Conservation (phyloP, 30 jellyfish, hydroid and myxozoan species). For the Sanderia malayensis region DNA sequence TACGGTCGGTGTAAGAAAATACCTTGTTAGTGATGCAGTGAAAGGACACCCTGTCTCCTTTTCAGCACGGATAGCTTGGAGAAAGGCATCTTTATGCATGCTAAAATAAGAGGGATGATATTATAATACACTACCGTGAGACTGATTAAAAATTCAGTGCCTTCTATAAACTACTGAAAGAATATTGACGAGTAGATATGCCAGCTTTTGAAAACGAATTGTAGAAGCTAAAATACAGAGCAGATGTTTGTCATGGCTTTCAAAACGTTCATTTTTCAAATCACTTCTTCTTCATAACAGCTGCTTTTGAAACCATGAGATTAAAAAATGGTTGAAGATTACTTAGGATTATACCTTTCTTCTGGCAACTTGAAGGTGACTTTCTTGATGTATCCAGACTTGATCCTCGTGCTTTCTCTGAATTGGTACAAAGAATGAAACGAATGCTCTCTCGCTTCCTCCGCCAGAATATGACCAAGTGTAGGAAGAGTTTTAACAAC, state of each 20-base stretch:
- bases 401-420: conserved; percentile 40
- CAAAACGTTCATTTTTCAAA: too few species aligned
- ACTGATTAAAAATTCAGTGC: too few species aligned
- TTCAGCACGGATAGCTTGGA: conserved; percentile 4
- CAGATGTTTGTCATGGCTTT: too few species aligned
- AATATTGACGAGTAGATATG: too few species aligned
- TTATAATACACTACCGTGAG: too few species aligned
- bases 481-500: conserved; percentile 58
- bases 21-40: not conserved
- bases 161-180: too few species aligned
- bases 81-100: not conserved
- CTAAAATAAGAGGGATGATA: not conserved
- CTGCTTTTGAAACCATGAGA: too few species aligned
- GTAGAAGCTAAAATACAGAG: too few species aligned
- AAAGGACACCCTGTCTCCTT: not conserved
- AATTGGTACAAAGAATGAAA: conserved; percentile 42
- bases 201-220: too few species aligned
- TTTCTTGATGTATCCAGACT: conserved; percentile 42
- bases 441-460: conserved; percentile 60
- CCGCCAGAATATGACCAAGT: conserved; percentile 43
- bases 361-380: conserved; percentile 14
- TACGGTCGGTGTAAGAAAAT: too few species aligned
- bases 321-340: too few species aligned
- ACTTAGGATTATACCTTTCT: conserved; percentile 1
- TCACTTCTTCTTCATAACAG: too few species aligned